Evolutionary conservation across 2,113 vertebrate genomes (phyloP).

Genomic region (Arizona elegans): DNA sequence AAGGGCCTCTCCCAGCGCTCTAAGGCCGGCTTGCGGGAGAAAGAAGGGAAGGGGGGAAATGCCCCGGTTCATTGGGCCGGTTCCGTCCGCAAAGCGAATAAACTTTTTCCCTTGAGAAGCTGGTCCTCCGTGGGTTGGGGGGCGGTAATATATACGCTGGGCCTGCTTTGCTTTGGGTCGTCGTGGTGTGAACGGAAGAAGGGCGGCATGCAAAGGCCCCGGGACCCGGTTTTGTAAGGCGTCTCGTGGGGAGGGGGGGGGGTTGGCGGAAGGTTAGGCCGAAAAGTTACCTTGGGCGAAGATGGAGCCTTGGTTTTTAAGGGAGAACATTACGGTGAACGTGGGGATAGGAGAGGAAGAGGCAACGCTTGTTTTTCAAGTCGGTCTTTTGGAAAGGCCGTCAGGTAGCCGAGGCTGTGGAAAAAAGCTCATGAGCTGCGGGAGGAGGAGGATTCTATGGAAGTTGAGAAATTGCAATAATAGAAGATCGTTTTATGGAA

Average conservation of each 20-base stretch:
- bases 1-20: background rate
- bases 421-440: background rate
- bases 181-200: background rate
- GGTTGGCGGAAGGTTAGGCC: background rate
- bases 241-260: too few species aligned
- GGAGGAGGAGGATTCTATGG: background rate
- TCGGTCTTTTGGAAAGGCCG: background rate
- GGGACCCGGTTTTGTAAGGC: background rate
- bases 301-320: background rate
- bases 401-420: background rate
- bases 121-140: background rate
- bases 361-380: background rate
- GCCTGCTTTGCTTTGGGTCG: background rate
- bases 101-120: background rate
- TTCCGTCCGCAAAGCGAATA: background rate
- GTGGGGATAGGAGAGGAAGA: background rate
- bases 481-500: too few species aligned
- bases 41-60: background rate
- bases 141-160: too few species aligned
- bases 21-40: background rate
- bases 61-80: background rate
- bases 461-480: too few species aligned
- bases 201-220: background rate
- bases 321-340: background rate
- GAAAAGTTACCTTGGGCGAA: background rate